phyloP scores from a whole-genome alignment of 2,113 vertebrate species.

The Fukomys damarensis region DNA sequence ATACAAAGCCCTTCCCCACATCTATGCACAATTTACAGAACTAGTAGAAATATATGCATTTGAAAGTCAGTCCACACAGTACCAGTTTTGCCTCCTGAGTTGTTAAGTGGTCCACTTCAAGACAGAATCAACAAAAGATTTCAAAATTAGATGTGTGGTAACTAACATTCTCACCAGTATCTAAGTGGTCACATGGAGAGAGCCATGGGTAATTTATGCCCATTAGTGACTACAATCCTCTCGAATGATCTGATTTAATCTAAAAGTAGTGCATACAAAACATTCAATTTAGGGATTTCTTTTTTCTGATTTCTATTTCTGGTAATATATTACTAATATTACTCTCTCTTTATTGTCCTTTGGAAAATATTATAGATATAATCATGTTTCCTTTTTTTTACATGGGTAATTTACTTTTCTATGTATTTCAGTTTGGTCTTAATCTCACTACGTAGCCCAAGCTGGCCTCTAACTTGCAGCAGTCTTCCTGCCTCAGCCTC shows the following conservation, averaged over 20 bases:
- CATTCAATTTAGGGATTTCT: not conserved
- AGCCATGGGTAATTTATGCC: not conserved
- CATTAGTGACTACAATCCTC: not conserved
- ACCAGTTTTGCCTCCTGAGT: not conserved
- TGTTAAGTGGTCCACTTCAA: not conserved
- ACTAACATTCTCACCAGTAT: not conserved
- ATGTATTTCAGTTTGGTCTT: not conserved
- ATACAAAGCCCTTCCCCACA: not conserved
- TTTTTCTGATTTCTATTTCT: slow-evolving; percentile 1
- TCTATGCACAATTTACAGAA: not conserved
- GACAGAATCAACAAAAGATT: slow-evolving; percentile 34
- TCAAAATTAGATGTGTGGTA: not conserved
- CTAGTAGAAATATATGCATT: not conserved
- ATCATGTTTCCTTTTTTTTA: not conserved
- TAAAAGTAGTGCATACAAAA: not conserved
- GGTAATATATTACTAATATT: not conserved
- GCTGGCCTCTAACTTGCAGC: not conserved
- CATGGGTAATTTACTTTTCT: not conserved
- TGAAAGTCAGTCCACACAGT: not conserved
- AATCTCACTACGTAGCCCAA: not conserved
- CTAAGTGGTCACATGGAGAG: not conserved
- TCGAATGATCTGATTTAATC: not conserved
- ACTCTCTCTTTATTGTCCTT: not conserved
- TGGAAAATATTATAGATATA: not conserved
- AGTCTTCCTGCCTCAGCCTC: not conserved